A percentile compares a stretch with the other conserved stretches of the same genome.
Evolutionary conservation across 2,888 invertebrate species (phyloP).

Genomic region (Gandaritis pyraliata): DNA sequence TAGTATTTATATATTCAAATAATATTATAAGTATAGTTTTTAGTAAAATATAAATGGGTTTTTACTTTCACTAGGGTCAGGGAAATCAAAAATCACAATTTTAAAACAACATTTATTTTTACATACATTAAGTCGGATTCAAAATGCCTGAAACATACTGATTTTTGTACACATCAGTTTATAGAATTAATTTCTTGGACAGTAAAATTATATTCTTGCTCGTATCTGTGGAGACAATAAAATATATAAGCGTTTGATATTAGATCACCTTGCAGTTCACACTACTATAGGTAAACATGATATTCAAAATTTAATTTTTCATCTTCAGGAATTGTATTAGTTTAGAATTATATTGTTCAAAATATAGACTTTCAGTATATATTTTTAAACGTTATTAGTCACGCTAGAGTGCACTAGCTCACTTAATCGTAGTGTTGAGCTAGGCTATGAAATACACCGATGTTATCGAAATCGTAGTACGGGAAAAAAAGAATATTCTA

Average conservation of each 20-base stretch:
- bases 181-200: constrained; percentile 78
- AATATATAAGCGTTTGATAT: constrained; percentile 56
- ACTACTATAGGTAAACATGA: constrained; percentile 76
- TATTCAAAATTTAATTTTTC: constrained; percentile 78
- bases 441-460: constrained; percentile 59
- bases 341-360: constrained; percentile 79
- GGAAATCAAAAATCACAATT: constrained; percentile 76
- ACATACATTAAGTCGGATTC: constrained; percentile 85
- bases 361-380: constrained; percentile 79
- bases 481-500: constrained; percentile 61
- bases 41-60: too few species aligned
- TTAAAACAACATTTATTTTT: constrained; percentile 85
- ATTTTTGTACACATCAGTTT: constrained; percentile 83
- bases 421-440: constrained; percentile 55
- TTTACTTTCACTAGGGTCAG: not conserved
- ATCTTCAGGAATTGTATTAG: constrained; percentile 79
- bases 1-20: too few species aligned
- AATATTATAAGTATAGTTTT: too few species aligned
- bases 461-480: constrained; percentile 49
- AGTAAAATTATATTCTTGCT: constrained; percentile 76
- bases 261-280: constrained; percentile 72
- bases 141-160: constrained; percentile 84
- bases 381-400: constrained; percentile 68
- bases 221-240: constrained; percentile 64
- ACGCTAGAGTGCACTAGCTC: not conserved